Base-by-base conservation (phyloP, 1,140 invertebrate species). In the Arion vulgaris region DNA sequence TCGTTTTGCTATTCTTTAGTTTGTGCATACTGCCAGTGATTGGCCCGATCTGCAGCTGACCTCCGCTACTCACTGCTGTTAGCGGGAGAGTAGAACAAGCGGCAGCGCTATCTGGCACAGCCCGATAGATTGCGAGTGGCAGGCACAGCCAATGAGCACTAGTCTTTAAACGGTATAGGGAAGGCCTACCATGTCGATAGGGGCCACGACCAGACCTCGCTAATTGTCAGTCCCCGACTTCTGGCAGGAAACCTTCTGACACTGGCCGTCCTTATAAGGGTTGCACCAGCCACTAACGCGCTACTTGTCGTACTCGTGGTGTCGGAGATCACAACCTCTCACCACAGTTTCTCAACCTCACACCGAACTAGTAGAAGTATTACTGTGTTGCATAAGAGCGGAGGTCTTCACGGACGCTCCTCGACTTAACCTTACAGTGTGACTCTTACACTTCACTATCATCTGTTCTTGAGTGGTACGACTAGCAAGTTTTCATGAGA, bases 221-320 rank as follows among this genome's bases (percentile, higher is more conserved):
- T 86, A 86, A 89, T 90, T 92, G 91, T 91, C 90, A 91, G 89
- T 90, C 89, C 87, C 85, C 89, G 89, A 89, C 89, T 87, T 86
- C 86, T 85, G 89, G 88, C 87, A 87, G 89, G 88, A 89, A 90
- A 89, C 85, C 89, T 66, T 72, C 83, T 84, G 83, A 84, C 83
- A 84, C 80, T 80, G 83, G 78, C 83, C 78, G 78, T 68, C 83
- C 83, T 72, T 84, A 84, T 82, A 84, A 84, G 83, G 83, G 80
- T 69, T 28, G 32, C 39, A 17, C 36, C 28, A 36, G 62, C 28
- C 62, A 71, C 62, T 66, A 38, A 36, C 41, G 11, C 28, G 53
- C 57, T 45, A 13, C 51, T 78, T 66, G 32, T 62, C 39, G 66
- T 39, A 78, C 51, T 62, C 11, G 76, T 26, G 2, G 62, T 78